These are phyloP conservation scores for Mus spretus DNA, from an alignment of 2,797 vertebrate species.

Conservation along the genomic window DNA sequence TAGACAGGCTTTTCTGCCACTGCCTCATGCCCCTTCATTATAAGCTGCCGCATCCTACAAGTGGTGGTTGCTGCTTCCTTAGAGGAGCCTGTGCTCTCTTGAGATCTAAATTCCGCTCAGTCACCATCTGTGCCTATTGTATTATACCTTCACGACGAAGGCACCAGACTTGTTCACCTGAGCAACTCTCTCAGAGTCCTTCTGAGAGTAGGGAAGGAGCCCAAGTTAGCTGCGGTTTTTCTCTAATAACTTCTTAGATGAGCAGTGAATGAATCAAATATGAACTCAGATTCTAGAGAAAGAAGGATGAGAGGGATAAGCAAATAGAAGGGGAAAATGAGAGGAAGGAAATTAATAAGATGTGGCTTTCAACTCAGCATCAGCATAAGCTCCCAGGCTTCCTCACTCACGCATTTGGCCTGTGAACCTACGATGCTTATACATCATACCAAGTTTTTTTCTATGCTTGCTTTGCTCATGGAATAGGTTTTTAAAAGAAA, in stretches of 20 bases:
- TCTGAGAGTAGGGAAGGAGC: neutral
- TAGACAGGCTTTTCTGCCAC: neutral
- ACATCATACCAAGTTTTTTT: slow-evolving; percentile 46
- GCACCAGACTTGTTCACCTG: neutral
- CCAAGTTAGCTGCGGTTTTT: neutral
- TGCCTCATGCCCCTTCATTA: neutral
- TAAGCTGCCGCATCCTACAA: neutral
- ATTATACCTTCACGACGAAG: neutral
- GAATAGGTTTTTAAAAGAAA: slow-evolving; percentile 29
- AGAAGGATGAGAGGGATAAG: neutral
- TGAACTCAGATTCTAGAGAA: neutral
- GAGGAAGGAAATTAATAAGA: neutral
- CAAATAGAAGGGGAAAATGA: neutral
- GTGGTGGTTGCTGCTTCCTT: neutral
- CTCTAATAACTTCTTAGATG: neutral
- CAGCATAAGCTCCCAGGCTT: neutral
- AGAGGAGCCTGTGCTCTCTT: neutral
- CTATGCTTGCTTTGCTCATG: neutral
- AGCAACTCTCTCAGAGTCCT: neutral
- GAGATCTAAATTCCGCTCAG: neutral
- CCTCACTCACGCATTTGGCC: neutral
- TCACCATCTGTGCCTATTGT: neutral
- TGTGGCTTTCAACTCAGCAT: neutral
- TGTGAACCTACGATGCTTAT: neutral
- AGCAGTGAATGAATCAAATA: neutral